Percentiles rank a stretch among this genome's conserved stretches.
Evolutionary conservation across 2,113 vertebrate genomes (phyloP).

Genomic region (Rhynchopsitta pachyrhyncha): DNA sequence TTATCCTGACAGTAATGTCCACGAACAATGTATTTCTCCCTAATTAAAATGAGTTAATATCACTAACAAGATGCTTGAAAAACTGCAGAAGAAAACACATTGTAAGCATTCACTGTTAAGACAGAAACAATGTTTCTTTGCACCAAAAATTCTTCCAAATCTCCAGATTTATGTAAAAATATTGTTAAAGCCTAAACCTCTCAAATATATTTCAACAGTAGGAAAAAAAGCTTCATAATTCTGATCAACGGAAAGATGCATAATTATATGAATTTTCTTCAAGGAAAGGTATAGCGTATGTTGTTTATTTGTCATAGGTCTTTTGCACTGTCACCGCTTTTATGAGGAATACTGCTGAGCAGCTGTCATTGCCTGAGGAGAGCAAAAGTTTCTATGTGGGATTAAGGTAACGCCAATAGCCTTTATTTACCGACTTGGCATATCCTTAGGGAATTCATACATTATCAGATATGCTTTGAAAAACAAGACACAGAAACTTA

Average conservation of each 20-base stretch:
- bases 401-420: constrained; percentile 75
- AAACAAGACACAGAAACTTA: constrained; percentile 2
- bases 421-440: not conserved
- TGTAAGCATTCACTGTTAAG: not conserved
- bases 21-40: not conserved
- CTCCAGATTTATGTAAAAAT: not conserved
- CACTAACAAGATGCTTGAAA: not conserved
- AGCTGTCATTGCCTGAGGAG: constrained; percentile 72
- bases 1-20: not conserved
- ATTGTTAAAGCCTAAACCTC: not conserved
- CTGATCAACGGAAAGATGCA: not conserved
- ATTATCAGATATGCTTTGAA: constrained; percentile 40
- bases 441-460: constrained; percentile 26
- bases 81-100: not conserved
- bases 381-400: constrained; percentile 84
- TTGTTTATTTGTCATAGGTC: constrained; percentile 68
- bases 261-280: not conserved
- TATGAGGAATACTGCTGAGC: constrained; percentile 62
- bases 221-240: not conserved
- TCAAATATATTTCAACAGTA: not conserved
- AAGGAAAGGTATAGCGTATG: not conserved
- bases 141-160: not conserved
- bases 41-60: not conserved
- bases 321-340: constrained; percentile 80
- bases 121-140: not conserved